Percentiles rank a stretch among this genome's conserved stretches.
These are phyloP conservation scores for Furcula furcula DNA, from an alignment of 2,888 invertebrate species.

Conservation along the genomic window DNA sequence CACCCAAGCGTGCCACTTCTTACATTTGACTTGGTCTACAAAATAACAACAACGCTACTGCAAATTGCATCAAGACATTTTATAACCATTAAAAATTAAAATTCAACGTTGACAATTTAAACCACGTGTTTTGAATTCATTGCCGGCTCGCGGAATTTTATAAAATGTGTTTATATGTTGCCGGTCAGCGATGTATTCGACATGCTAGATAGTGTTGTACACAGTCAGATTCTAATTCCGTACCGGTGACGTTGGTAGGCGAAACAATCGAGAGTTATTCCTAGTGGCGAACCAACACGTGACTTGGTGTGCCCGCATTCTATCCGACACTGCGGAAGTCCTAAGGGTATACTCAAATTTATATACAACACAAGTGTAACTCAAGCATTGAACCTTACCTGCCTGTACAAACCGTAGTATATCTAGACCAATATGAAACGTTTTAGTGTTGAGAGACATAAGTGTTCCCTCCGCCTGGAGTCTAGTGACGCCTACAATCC, in stretches of 20 bases:
- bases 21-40: too few species aligned
- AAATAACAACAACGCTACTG: not conserved
- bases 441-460: too few species aligned
- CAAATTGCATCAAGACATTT: conserved; percentile 16
- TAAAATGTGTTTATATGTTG: conserved; percentile 13
- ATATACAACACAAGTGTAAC: too few species aligned
- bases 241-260: conserved; percentile 62
- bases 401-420: too few species aligned
- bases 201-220: conserved; percentile 47
- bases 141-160: conserved; percentile 12
- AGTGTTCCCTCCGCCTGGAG: too few species aligned
- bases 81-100: too few species aligned
- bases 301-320: conserved; percentile 64
- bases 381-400: too few species aligned
- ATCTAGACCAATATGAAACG: too few species aligned
- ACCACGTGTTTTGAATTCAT: conserved; percentile 11
- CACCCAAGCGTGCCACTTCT: too few species aligned
- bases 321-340: conserved; percentile 47
- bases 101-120: too few species aligned
- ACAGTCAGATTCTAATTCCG: conserved; percentile 68
- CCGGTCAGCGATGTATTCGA: conserved; percentile 36
- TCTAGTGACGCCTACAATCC: too few species aligned
- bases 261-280: conserved; percentile 78
- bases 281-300: conserved; percentile 66
- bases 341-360: too few species aligned